Conservation (phyloP, 2,888 invertebrate species). For the Laspeyria flexula region DNA sequence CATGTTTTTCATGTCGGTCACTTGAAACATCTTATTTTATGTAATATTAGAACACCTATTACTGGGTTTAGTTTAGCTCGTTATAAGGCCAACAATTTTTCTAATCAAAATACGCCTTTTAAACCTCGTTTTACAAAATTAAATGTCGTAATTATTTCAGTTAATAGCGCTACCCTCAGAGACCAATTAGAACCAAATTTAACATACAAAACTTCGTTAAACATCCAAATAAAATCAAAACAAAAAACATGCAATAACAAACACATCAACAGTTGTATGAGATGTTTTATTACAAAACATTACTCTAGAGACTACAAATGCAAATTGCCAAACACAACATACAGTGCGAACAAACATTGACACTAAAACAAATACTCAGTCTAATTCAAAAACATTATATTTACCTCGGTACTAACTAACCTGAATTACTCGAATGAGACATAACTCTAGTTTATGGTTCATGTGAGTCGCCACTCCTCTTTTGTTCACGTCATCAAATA, state of each 20-base stretch:
- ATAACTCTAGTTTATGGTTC: slow-evolving; percentile 6
- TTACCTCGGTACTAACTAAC: slow-evolving; percentile 15
- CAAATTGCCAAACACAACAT: slow-evolving; percentile 14
- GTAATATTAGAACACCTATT: too few species aligned
- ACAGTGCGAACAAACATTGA: slow-evolving; percentile 7
- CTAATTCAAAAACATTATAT: slow-evolving; percentile 20
- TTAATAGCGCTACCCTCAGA: too few species aligned
- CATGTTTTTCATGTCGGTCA: too few species aligned
- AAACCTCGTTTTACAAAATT: too few species aligned
- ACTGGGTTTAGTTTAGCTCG: too few species aligned
- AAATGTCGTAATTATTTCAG: too few species aligned
- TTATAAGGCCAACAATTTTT: too few species aligned
- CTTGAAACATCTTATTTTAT: too few species aligned
- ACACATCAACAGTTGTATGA: not conserved
- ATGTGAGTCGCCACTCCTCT: not conserved
- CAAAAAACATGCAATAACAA: not conserved
- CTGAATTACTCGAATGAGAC: slow-evolving; percentile 15
- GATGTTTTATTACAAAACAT: slow-evolving; percentile 10
- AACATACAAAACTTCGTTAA: too few species aligned
- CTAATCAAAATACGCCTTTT: too few species aligned
- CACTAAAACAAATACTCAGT: slow-evolving; percentile 10
- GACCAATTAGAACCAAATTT: not conserved
- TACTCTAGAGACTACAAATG: slow-evolving; percentile 9
- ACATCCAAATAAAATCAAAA: not conserved
- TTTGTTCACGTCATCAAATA: not conserved